These are phyloP conservation scores for Lepus timidus DNA, from an alignment of 2,113 vertebrate species.

Conservation along the genomic window DNA sequence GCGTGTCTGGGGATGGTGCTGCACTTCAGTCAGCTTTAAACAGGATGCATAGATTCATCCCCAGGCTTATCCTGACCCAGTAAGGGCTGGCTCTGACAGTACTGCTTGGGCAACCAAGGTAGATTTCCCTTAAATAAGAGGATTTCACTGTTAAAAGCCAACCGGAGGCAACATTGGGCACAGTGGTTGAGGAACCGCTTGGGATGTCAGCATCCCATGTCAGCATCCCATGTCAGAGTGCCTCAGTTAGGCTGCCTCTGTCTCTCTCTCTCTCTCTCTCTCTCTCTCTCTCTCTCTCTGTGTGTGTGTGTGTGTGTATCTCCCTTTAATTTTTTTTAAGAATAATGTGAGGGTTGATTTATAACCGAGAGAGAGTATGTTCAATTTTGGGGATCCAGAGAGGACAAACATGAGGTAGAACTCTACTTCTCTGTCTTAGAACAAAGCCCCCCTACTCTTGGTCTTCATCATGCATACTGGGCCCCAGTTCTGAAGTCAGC, in stretches of 20 bases:
- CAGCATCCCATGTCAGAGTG: too few species aligned
- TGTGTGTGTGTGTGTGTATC: too few species aligned
- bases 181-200: too few species aligned
- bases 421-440: not conserved
- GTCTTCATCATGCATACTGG: not conserved
- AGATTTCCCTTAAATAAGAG: not conserved
- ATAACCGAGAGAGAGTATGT: not conserved
- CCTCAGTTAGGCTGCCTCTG: too few species aligned
- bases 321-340: too few species aligned
- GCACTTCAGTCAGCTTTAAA: slow-evolving; percentile 45
- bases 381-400: not conserved
- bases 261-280: too few species aligned
- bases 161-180: too few species aligned
- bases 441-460: fast-evolving
- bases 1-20: not conserved
- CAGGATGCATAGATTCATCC: slow-evolving; percentile 21
- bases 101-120: not conserved
- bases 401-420: not conserved
- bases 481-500: not conserved
- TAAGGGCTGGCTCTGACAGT: not conserved
- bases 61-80: slow-evolving; percentile 3
- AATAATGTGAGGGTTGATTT: not conserved
- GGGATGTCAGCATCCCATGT: too few species aligned
- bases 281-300: too few species aligned
- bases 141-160: not conserved